These are phyloP conservation scores for Sphaeramia orbicularis DNA, from an alignment of 2,797 vertebrate species.

Conservation along the genomic window DNA sequence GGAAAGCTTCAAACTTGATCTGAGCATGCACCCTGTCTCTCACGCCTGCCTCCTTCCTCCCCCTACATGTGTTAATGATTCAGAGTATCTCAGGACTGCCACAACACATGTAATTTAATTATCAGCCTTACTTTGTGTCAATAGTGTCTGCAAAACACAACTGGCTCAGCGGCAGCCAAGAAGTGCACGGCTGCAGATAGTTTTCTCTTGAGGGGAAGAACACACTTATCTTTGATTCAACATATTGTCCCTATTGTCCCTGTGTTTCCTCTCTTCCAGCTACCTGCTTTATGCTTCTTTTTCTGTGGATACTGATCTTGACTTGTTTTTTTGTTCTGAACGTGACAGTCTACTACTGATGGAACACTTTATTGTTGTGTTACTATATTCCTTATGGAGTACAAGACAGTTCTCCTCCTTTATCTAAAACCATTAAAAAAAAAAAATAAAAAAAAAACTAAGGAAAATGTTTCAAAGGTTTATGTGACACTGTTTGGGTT, in stretches of 20 bases:
- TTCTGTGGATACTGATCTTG: conserved; percentile 52
- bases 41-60: conserved; percentile 41
- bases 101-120: conserved; percentile 87
- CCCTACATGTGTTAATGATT: conserved; percentile 86
- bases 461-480: no score
- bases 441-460: no score
- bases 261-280: conserved; percentile 50
- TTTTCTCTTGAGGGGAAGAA: conserved; percentile 74
- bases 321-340: conserved; percentile 22
- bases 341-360: conserved; percentile 16
- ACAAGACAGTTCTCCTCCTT: neutral
- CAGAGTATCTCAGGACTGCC: conserved; percentile 76
- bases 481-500: no score
- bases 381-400: neutral
- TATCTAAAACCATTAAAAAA: no score
- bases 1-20: conserved; percentile 60
- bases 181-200: conserved; percentile 65
- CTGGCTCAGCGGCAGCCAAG: conserved; percentile 65
- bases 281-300: conserved; percentile 47
- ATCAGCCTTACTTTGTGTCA: conserved; percentile 86
- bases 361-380: neutral
- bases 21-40: conserved; percentile 46
- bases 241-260: conserved; percentile 73
- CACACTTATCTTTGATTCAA: conserved; percentile 75
- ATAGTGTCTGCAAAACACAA: conserved; percentile 77